These are phyloP conservation scores for Dinothrombium tinctorium DNA, from an alignment of 1,140 invertebrate genomes.

Conservation along the genomic window DNA sequence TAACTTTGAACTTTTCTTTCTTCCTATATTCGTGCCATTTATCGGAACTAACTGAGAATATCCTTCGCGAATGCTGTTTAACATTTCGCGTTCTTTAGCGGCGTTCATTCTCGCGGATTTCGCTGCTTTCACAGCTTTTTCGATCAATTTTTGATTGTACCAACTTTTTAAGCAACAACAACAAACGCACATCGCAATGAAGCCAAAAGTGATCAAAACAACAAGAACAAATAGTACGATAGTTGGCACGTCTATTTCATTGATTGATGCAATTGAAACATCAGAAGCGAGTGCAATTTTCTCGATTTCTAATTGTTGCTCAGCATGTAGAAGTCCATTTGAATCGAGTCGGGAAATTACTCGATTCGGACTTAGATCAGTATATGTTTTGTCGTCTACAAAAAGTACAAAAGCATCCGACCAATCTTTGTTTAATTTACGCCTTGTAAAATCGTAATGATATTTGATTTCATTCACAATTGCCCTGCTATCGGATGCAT, in stretches of 20 bases:
- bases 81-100: neutral
- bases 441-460: neutral
- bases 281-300: constrained; percentile 1
- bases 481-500: neutral
- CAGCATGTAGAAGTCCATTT: neutral
- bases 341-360: constrained; percentile 1
- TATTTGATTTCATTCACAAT: constrained; percentile 1
- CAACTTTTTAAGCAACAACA: constrained; percentile 4
- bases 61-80: neutral
- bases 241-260: neutral
- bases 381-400: neutral
- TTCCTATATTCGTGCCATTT: neutral
- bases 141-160: constrained; percentile 2
- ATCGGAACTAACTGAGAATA: no score
- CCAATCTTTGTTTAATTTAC: neutral
- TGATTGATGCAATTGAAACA: neutral
- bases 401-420: constrained; percentile 1
- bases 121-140: neutral
- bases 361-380: neutral
- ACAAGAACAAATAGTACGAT: constrained; percentile 1
- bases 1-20: neutral
- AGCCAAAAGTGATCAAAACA: neutral
- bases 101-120: neutral
- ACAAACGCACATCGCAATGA: neutral
- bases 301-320: constrained; percentile 1